Percentiles rank a stretch among this genome's conserved stretches.
Conservation (phyloP, 2,113 vertebrate species). For the Rhombomys opimus region DNA sequence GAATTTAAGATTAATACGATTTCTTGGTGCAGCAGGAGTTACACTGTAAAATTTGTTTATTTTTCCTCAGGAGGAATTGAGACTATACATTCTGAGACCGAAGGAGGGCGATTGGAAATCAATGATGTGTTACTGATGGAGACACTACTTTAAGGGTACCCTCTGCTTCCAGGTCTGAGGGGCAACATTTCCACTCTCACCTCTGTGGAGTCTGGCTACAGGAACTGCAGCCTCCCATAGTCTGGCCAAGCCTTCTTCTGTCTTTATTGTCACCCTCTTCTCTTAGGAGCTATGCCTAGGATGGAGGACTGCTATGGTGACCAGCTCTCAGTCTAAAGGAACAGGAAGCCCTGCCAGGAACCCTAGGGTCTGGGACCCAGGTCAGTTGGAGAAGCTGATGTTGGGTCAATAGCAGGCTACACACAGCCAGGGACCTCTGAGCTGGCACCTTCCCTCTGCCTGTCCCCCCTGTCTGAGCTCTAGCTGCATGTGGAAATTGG, state of each 20-base stretch:
- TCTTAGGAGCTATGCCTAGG: background rate
- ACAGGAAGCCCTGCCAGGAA: background rate
- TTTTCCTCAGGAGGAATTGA: background rate
- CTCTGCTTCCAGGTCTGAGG: background rate
- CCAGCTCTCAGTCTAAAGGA: too few species aligned
- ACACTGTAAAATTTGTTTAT: background rate
- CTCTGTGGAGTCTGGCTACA: background rate
- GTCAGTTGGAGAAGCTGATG: rapidly evolving
- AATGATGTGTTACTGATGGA: background rate
- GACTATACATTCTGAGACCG: background rate
- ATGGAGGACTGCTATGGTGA: rapidly evolving
- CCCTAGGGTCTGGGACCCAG: too few species aligned
- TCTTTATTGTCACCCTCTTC: background rate
- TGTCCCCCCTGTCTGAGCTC: background rate
- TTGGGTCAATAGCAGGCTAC: background rate
- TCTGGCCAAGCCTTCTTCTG: rapidly evolving
- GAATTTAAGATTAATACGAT: background rate
- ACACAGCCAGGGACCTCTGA: rapidly evolving
- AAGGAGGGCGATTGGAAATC: background rate
- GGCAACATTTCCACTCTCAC: rapidly evolving
- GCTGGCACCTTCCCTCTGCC: background rate
- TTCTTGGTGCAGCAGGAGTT: background rate
- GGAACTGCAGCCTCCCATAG: rapidly evolving
- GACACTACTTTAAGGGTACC: background rate
- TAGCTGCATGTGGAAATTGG: background rate